These are phyloP conservation scores for Cossypha heuglini DNA, from an alignment of 2,797 vertebrate species.

Conservation along the genomic window DNA sequence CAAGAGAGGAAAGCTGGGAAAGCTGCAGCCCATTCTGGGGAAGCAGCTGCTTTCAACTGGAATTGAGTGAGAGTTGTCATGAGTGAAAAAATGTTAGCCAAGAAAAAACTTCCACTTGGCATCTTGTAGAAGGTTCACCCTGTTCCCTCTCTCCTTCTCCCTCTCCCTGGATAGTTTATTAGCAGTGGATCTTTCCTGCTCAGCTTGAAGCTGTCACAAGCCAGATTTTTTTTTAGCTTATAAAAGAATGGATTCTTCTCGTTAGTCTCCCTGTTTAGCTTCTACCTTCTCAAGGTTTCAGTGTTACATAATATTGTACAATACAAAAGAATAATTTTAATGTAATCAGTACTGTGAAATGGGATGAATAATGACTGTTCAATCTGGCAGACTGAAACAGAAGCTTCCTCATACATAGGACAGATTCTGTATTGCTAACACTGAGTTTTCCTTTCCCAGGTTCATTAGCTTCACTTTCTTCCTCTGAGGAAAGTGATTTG, in stretches of 20 bases:
- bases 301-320: not conserved
- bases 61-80: not conserved
- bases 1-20: not conserved
- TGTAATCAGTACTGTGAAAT: not conserved
- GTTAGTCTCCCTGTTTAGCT: not conserved
- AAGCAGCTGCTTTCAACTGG: constrained; percentile 30
- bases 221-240: not conserved
- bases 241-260: not conserved
- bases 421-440: not conserved
- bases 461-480: not conserved
- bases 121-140: not conserved
- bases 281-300: not conserved
- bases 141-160: not conserved
- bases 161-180: not conserved
- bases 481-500: not conserved
- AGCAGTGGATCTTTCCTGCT: not conserved
- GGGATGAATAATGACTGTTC: not conserved
- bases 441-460: not conserved
- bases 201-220: not conserved
- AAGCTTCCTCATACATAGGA: not conserved
- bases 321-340: not conserved
- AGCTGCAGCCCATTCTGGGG: not conserved
- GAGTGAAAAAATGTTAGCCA: not conserved
- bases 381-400: not conserved
- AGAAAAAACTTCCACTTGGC: not conserved